phyloP scores from a whole-genome alignment of 64 coral and sea anemone genomes.

The Pocillopora damicornis region DNA sequence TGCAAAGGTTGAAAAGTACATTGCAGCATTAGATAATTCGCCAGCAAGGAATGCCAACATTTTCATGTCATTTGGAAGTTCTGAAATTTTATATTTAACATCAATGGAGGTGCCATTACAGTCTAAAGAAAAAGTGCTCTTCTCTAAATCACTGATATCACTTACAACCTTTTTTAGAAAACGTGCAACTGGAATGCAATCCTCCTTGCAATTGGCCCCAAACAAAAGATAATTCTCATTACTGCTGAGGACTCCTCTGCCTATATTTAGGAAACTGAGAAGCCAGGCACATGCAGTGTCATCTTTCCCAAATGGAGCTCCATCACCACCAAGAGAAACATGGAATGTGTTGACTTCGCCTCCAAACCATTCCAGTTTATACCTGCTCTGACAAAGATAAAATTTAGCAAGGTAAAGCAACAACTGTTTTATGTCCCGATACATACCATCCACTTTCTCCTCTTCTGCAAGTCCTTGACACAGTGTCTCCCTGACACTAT shows the following conservation, averaged over 20 bases:
- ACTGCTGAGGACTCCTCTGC: slow-evolving; percentile 42
- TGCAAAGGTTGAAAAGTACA: slow-evolving; percentile 43
- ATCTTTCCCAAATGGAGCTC: slow-evolving; percentile 45
- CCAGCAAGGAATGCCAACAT: slow-evolving; percentile 49
- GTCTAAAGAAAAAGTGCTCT: background rate
- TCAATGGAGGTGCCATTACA: background rate
- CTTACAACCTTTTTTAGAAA: slow-evolving; percentile 1
- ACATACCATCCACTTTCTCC: slow-evolving; percentile 49
- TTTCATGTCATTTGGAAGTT: slow-evolving; percentile 64
- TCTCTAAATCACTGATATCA: slow-evolving; percentile 37
- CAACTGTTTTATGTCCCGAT: slow-evolving; percentile 1
- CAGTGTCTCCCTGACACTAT: slow-evolving; percentile 21
- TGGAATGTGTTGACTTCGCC: background rate
- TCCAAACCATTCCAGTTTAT: slow-evolving; percentile 29
- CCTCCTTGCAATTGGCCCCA: slow-evolving; percentile 34
- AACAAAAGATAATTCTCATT: slow-evolving; percentile 54
- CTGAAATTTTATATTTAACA: slow-evolving; percentile 22
- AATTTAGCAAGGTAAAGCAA: background rate
- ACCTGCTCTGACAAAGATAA: slow-evolving; percentile 28
- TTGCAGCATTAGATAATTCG: slow-evolving; percentile 24
- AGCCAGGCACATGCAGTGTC: slow-evolving; percentile 38
- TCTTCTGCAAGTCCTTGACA: slow-evolving; percentile 1
- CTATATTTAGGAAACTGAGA: slow-evolving; percentile 29
- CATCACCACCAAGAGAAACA: slow-evolving; percentile 48
- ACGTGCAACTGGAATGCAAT: slow-evolving; percentile 13